phyloP scores from a whole-genome alignment of 2,888 invertebrate species.

The Dryomyza anilis region DNA sequence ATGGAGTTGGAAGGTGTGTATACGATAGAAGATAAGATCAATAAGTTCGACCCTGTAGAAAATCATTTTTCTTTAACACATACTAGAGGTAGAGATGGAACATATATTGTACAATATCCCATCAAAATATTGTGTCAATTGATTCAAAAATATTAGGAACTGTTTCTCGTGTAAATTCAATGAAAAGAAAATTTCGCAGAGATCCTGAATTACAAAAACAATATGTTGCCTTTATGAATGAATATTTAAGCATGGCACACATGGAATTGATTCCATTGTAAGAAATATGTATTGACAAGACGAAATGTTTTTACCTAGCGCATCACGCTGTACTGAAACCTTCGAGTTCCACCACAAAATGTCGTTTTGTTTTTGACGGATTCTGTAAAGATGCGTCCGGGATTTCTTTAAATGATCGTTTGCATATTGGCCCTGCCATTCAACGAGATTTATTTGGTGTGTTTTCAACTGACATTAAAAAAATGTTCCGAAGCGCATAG shows the following conservation, averaged over 20 bases:
- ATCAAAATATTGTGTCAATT: constrained; percentile 20
- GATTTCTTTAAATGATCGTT: constrained; percentile 23
- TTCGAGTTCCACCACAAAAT: constrained; percentile 31
- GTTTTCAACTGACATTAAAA: constrained; percentile 19
- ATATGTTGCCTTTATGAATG: constrained; percentile 31
- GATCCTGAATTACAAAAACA: constrained; percentile 12
- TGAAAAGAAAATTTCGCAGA: constrained; percentile 25
- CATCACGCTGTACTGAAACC: constrained; percentile 36
- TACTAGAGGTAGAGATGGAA: constrained; percentile 22
- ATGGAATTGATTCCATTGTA: constrained; percentile 30
- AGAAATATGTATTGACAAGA: constrained; percentile 2
- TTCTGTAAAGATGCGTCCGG: constrained; percentile 9
- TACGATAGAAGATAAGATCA: background rate
- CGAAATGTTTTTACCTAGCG: constrained; percentile 32
- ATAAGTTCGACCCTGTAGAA: constrained; percentile 23
- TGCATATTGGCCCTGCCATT: no score
- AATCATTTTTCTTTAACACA: constrained; percentile 25
- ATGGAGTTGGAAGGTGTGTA: constrained; percentile 27
- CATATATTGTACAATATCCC: constrained; percentile 29
- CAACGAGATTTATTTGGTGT: constrained; percentile 25
- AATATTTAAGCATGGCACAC: constrained; percentile 31
- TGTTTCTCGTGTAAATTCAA: constrained; percentile 24
- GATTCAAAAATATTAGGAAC: constrained; percentile 12
- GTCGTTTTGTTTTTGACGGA: constrained; percentile 29
- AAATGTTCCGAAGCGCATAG: constrained; percentile 15